Evolutionary conservation across 64 coral and sea anemone genomes (phyloP), one percentile per base, ranked within the genome.

Genomic region (Stylophora pistillata): DNA sequence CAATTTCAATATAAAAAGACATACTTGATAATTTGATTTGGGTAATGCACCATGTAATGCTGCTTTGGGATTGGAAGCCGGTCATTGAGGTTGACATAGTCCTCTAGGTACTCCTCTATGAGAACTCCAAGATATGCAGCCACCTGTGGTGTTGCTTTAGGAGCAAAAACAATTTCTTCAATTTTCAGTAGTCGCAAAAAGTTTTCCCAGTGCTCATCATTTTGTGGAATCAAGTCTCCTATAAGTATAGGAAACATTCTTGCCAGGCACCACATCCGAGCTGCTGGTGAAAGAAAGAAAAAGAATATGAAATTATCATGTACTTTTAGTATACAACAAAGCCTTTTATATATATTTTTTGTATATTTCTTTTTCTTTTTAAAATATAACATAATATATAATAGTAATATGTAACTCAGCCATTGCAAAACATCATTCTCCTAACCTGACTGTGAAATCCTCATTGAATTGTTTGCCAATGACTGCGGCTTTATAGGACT

Each of bases 31-130:
- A 92, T 92, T 56, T 87, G 90, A 15, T 55, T 75, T 77, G 90
- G 63, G 58, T 87, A 92, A 56, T 92, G 90, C 33, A 87, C 90
- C 90, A 92, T 92, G 57, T 86, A 86, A 59, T 92, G 82, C 58
- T 92, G 83, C 73, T 86, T 87, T 76, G 84, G 84, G 74, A 92
- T 86, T 37, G 55, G 28, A 57, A 12, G 21, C 56, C 83, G 41
- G 5, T 86, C 58, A 71, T 92, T 71, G 11, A 78, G 34, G 54
- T 70, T 31, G 13, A 60, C 72, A 62, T 78, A 92, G 57, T 77
- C 74, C 21, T 86, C 82, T 20, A 92, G 82, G 57, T 87, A 92
- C 64, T 92, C 82, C 73, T 86, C 58, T 78, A 87, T 70, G 41
- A 92, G 76, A 47, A 87, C 90, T 71, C 31, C 69, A 86, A 92